phyloP scores from a whole-genome alignment of 2,113 vertebrate genomes.

The Gambusia affinis region DNA sequence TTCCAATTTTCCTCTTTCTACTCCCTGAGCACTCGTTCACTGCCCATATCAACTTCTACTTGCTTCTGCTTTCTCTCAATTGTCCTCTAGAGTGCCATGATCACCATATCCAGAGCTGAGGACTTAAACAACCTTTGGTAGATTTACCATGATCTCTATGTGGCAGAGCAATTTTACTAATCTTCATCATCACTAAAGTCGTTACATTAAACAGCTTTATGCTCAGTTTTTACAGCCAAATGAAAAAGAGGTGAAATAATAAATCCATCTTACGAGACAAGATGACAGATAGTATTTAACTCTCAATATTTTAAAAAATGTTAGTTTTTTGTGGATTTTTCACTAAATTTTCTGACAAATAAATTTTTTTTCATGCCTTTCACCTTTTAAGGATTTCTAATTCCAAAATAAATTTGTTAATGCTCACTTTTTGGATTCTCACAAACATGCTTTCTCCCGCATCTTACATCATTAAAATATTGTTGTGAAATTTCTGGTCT shows the following conservation, averaged over 20 bases:
- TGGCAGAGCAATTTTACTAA: constrained; percentile 44
- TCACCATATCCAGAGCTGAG: constrained; percentile 33
- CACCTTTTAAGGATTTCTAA: too few species aligned
- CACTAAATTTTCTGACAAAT: too few species aligned
- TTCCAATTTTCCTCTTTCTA: constrained; percentile 36
- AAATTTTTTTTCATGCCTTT: too few species aligned
- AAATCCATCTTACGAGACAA: neutral
- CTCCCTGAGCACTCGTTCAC: constrained; percentile 47
- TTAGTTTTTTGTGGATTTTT: too few species aligned
- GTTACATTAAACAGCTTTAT: constrained; percentile 43
- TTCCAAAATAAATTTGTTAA: too few species aligned
- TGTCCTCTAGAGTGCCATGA: constrained; percentile 55
- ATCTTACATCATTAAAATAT: too few species aligned
- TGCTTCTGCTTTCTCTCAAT: constrained; percentile 50
- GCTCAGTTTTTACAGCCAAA: neutral
- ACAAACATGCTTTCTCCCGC: too few species aligned
- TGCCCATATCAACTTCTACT: constrained; percentile 37
- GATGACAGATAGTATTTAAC: neutral
- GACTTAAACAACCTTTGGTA: constrained; percentile 46
- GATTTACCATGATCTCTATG: constrained; percentile 54
- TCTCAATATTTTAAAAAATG: neutral
- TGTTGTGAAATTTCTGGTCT: too few species aligned
- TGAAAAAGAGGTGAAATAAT: constrained; percentile 37
- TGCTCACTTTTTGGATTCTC: too few species aligned
- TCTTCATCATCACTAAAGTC: constrained; percentile 63